phyloP scores from a whole-genome alignment of 2,797 vertebrate species.

The Lepus oiostolus region DNA sequence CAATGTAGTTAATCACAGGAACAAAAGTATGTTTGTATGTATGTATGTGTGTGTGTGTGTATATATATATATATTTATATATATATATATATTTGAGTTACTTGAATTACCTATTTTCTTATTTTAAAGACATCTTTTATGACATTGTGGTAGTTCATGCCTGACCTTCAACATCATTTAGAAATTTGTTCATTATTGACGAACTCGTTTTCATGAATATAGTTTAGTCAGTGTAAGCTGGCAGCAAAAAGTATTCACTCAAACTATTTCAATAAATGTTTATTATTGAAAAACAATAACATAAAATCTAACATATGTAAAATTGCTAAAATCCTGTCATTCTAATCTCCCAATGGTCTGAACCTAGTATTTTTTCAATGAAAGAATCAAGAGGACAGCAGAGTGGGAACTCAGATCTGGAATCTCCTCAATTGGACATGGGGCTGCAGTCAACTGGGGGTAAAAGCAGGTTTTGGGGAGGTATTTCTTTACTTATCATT shows the following conservation, averaged over 20 bases:
- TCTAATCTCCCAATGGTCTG: neutral
- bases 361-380: neutral
- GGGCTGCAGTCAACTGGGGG: neutral
- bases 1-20: neutral
- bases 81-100: neutral
- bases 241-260: neutral
- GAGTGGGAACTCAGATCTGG: neutral
- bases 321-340: neutral
- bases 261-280: neutral
- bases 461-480: too few species aligned
- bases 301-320: neutral
- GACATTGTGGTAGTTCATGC: neutral
- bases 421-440: neutral
- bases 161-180: neutral
- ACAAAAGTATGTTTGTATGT: neutral
- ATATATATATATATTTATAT: too few species aligned
- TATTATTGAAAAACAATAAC: neutral
- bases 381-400: neutral
- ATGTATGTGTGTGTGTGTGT: too few species aligned
- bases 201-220: neutral
- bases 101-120: neutral
- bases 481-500: neutral
- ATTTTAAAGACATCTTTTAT: conserved; percentile 20
- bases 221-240: neutral
- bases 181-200: neutral